These are phyloP conservation scores for Spilarctia lutea DNA, from an alignment of 2,888 invertebrate genomes.

Conservation along the genomic window DNA sequence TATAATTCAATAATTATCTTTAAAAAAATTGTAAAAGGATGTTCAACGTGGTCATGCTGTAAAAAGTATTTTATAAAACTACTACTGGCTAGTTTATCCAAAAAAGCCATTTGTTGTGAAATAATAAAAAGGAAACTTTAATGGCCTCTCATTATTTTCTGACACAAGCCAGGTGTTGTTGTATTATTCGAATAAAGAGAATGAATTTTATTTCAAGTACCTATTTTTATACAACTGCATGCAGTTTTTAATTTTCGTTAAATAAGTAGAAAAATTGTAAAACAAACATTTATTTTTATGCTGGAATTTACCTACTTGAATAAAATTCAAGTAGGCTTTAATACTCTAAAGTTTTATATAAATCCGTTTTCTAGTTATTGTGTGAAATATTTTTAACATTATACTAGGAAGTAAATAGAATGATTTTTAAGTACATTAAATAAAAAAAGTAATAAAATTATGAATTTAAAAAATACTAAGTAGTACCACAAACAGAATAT, in stretches of 20 bases:
- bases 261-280: no score
- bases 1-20: not conserved
- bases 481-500: not conserved
- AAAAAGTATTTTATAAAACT: not conserved
- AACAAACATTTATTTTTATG: not conserved
- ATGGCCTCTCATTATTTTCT: constrained; percentile 18
- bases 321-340: no score
- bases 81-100: not conserved
- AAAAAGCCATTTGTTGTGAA: not conserved
- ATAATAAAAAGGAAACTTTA: constrained; percentile 13
- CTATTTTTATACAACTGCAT: not conserved
- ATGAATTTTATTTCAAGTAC: not conserved
- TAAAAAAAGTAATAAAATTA: not conserved
- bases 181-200: constrained; percentile 9
- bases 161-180: constrained; percentile 10
- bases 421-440: not conserved
- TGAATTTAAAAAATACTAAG: not conserved
- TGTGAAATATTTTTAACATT: no score
- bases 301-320: not conserved
- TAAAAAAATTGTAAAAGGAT: not conserved
- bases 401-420: no score
- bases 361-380: no score
- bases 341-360: no score
- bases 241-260: not conserved
- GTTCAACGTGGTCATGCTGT: not conserved